Evolutionary conservation across 2,113 vertebrate species (phyloP), one percentile per base, ranked within the genome.

Genomic region (Entomyzon cyanotis): DNA sequence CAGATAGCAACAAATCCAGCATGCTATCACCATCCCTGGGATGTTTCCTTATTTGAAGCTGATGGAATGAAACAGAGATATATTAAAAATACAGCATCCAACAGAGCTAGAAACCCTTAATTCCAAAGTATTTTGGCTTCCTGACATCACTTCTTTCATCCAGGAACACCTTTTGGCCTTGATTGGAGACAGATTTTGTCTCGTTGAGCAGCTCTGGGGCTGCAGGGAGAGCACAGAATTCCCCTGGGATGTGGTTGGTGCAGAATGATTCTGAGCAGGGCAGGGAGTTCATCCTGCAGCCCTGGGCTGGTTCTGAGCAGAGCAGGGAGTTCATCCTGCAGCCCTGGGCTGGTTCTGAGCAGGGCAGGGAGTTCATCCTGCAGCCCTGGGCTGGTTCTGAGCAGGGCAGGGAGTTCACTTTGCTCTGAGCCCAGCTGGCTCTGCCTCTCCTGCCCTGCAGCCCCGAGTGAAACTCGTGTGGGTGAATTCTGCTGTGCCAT

Each of bases 1-100:
- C 68, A 80, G 86, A 91, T 39, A 93, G 88, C 81, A 94, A 81
- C 62, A 90, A 95, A 93, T 94, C 85, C 95, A 93, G 87, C 76
- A 27, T 58, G 84, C 79, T 53, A 2, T 69, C 78, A 52, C 91
- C 53, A 22, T 60, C 94, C 59, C 83, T 62, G 56, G 88, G 94
- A 75, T 60, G 49, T 86, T 95, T 93, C 65, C 92, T 90, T 79
- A 75, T 94, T 91, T 63, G 80, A 68, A 73, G 59, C 42, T 63
- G 59, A 31, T 68, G 67, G 68, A 89, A 79, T 64, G 53, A 68
- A 78, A 64, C 2, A 2, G 63, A 31, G 59, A 67, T 63, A 18
- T 14, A 77, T 70, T 90, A 71, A 81, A 91, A 93, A 46, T 49
- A 15, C 41, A 53, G 27, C 28, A 1, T 78, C 16, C 47, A 55